phyloP scores from a whole-genome alignment of 2,888 invertebrate genomes.

The Ophioninae sp. region DNA sequence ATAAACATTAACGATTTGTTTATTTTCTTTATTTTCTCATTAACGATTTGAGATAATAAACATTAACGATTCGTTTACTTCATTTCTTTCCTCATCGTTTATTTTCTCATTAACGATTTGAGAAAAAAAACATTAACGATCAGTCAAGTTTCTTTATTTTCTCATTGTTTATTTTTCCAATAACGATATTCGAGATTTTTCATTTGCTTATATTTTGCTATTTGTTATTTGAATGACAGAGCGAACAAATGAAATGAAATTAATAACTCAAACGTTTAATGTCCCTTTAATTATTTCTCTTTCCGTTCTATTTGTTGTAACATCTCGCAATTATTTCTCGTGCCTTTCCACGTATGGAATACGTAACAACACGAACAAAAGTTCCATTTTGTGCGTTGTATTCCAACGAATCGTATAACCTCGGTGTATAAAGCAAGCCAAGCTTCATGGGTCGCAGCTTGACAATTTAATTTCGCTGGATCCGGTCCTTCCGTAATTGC shows the following conservation, averaged over 20 bases:
- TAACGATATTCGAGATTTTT: too few relatives aligned
- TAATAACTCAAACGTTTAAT: background rate
- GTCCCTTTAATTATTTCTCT: background rate
- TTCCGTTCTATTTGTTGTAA: background rate
- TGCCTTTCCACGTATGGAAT: slow-evolving; percentile 16
- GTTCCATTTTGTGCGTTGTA: background rate
- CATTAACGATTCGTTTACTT: too few relatives aligned
- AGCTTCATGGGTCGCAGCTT: slow-evolving; percentile 20
- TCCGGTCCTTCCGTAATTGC: slow-evolving; percentile 45
- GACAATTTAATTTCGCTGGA: slow-evolving; percentile 58
- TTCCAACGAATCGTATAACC: background rate
- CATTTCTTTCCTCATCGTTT: too few relatives aligned
- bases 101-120: too few relatives aligned
- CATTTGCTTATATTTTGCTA: too few relatives aligned
- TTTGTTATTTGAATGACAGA: background rate
- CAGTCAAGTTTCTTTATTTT: too few relatives aligned
- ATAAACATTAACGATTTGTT: too few relatives aligned
- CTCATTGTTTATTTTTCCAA: too few relatives aligned
- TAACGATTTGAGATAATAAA: too few relatives aligned
- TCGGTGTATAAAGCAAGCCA: background rate
- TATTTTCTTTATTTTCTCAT: too few relatives aligned
- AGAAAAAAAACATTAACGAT: too few relatives aligned
- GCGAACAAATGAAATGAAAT: background rate
- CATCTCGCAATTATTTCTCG: slow-evolving; percentile 35
- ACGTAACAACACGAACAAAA: background rate